Percentiles rank a stretch among this genome's conserved stretches.
Conservation (phyloP, 2,888 invertebrate species). For the Hirtodrosophila duncani region DNA sequence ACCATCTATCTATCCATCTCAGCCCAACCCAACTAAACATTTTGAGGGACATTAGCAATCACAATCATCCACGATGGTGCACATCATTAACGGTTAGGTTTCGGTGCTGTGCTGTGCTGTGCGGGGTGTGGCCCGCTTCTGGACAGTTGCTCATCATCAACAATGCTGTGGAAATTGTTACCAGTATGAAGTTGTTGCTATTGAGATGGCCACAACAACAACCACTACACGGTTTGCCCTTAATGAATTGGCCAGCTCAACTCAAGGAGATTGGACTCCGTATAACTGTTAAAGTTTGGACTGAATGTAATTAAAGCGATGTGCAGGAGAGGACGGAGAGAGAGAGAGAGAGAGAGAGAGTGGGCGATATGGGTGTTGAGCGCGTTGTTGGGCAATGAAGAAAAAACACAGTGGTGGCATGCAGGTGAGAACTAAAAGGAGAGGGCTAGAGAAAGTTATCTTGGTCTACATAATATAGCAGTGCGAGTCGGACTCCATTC, state of each 20-base stretch:
- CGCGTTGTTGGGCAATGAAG: too few species aligned
- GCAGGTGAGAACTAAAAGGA: too few species aligned
- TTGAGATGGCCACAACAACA: slow-evolving; percentile 3
- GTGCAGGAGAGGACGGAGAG: slow-evolving; percentile 3
- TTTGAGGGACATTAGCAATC: slow-evolving; percentile 45
- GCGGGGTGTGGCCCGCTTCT: slow-evolving; percentile 37
- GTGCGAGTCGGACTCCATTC: too few species aligned
- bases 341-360: background rate
- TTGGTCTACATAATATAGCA: too few species aligned
- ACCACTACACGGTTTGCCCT: slow-evolving; percentile 37
- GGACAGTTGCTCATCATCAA: slow-evolving; percentile 37
- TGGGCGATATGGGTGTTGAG: too few species aligned
- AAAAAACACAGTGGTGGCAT: too few species aligned
- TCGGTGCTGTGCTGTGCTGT: slow-evolving; percentile 31
- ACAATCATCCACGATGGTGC: slow-evolving; percentile 62
- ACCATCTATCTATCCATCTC: slow-evolving; percentile 17
- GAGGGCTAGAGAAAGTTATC: too few species aligned
- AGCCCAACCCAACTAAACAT: slow-evolving; percentile 3
- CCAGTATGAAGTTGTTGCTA: slow-evolving; percentile 34
- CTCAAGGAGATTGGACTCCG: slow-evolving; percentile 9
- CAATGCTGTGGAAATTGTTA: slow-evolving; percentile 33
- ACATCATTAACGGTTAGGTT: slow-evolving; percentile 65
- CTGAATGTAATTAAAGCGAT: slow-evolving; percentile 51
- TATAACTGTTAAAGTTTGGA: slow-evolving; percentile 24
- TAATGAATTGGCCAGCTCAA: slow-evolving; percentile 54